These are phyloP conservation scores for Orientallactaga bullata DNA, from an alignment of 2,113 vertebrate genomes.

Conservation along the genomic window DNA sequence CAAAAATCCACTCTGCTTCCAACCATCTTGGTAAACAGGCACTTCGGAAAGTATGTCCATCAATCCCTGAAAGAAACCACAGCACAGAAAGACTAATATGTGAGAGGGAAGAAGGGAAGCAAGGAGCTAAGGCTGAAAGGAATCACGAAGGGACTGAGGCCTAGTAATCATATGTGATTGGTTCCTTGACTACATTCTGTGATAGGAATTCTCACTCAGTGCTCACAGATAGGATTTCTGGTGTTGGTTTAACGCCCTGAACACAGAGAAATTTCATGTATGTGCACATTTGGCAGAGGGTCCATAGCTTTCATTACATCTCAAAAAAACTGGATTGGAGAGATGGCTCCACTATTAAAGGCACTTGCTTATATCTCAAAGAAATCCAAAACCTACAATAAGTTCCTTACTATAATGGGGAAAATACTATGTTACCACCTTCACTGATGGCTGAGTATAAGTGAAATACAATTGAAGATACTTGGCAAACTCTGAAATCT, in stretches of 20 bases:
- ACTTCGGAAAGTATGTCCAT: slow-evolving; percentile 90
- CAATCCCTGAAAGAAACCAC: slow-evolving; percentile 81
- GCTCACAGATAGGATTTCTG: not conserved
- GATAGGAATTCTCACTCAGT: not conserved
- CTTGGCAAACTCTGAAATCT: slow-evolving; percentile 34
- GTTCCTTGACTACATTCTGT: not conserved
- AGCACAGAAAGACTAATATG: not conserved
- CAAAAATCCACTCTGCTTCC: slow-evolving; percentile 95
- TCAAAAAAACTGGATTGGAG: not conserved
- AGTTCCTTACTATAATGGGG: slow-evolving; percentile 17
- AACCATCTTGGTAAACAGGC: slow-evolving; percentile 95
- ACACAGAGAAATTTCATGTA: not conserved
- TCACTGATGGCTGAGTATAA: not conserved
- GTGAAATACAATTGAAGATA: slow-evolving; percentile 21
- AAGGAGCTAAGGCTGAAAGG: not conserved
- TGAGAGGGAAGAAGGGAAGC: not conserved
- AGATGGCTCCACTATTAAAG: too few relatives aligned
- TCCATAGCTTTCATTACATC: slow-evolving; percentile 17
- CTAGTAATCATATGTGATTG: slow-evolving; percentile 1
- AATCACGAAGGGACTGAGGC: not conserved
- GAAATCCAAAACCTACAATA: slow-evolving; percentile 8
- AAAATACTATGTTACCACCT: slow-evolving; percentile 14
- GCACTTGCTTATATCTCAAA: not conserved
- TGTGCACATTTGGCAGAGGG: not conserved
- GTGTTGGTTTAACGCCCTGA: not conserved